phyloP scores from a whole-genome alignment of 2,888 invertebrate species.

The Sabellastarte sp. region DNA sequence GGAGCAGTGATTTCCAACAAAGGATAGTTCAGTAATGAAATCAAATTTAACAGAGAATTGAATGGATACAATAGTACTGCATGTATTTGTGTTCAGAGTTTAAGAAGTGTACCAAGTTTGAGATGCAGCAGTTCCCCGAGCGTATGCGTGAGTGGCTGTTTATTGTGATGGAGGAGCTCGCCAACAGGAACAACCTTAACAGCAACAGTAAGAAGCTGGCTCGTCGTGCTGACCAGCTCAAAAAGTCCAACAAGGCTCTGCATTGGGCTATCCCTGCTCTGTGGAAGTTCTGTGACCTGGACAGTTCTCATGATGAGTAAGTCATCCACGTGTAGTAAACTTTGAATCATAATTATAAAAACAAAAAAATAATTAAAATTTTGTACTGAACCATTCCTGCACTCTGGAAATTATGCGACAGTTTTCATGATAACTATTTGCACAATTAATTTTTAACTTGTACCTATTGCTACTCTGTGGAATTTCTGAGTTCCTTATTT shows the following conservation, averaged over 20 bases:
- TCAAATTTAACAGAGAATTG: not conserved
- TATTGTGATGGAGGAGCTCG: slow-evolving; percentile 93
- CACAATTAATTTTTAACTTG: too few relatives aligned
- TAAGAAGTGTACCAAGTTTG: slow-evolving; percentile 71
- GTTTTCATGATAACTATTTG: slow-evolving; percentile 24
- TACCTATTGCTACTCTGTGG: too few relatives aligned
- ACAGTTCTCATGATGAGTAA: slow-evolving; percentile 55
- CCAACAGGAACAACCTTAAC: slow-evolving; percentile 52
- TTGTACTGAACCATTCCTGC: slow-evolving; percentile 64
- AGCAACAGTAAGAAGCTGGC: slow-evolving; percentile 8
- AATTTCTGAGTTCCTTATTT: too few relatives aligned
- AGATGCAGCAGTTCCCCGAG: slow-evolving; percentile 91
- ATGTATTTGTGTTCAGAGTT: slow-evolving; percentile 9
- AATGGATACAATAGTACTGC: not conserved
- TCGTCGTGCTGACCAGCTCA: slow-evolving; percentile 8
- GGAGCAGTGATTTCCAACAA: too few relatives aligned
- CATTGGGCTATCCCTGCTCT: slow-evolving; percentile 68
- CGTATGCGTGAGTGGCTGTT: slow-evolving; percentile 98
- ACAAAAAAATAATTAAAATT: slow-evolving; percentile 5
- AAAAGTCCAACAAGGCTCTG: slow-evolving; percentile 6
- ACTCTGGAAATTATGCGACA: slow-evolving; percentile 92
- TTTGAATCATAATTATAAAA: too few relatives aligned
- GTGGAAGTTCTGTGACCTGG: slow-evolving; percentile 95
- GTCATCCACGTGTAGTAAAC: not conserved
- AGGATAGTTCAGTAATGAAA: not conserved